Evolutionary conservation across 2,113 vertebrate species (phyloP).

Genomic region (Genyomyrus donnyi): DNA sequence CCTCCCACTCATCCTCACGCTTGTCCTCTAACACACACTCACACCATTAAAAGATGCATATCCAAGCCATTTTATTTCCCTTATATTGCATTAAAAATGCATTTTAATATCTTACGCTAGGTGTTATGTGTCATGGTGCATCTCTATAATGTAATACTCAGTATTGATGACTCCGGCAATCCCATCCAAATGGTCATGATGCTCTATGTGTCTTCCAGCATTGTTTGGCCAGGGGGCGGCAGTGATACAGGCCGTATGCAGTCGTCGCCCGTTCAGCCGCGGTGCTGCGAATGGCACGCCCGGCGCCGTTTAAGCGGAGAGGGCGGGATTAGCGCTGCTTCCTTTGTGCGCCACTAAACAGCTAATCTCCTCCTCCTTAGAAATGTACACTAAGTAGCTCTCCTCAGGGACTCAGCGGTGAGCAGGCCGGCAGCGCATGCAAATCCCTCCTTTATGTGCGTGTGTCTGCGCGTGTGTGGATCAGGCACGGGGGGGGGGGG

Average conservation of each 20-base stretch:
- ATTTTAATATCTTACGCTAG: background rate
- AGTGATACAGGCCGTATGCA: background rate
- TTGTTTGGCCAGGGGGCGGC: conserved; percentile 23
- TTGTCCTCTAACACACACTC: background rate
- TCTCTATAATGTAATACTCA: background rate
- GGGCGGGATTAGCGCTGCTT: conserved; percentile 21
- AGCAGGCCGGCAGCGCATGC: background rate
- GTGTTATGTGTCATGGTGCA: background rate
- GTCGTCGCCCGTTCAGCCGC: background rate
- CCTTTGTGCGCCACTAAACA: conserved; percentile 34
- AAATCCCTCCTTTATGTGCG: background rate
- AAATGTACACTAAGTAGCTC: conserved; percentile 29
- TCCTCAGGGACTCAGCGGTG: conserved; percentile 18
- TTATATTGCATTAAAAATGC: background rate
- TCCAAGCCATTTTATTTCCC: background rate
- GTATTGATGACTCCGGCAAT: background rate
- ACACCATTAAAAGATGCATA: background rate
- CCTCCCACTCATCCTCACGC: background rate
- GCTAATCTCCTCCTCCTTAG: conserved; percentile 30
- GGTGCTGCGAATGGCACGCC: background rate
- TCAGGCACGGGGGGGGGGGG: background rate
- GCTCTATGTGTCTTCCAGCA: too few species aligned
- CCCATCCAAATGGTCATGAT: too few species aligned
- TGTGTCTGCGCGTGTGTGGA: background rate
- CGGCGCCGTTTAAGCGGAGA: conserved; percentile 15